Conservation (phyloP, 2,888 invertebrate genomes). For the Melinaea menophilus region DNA sequence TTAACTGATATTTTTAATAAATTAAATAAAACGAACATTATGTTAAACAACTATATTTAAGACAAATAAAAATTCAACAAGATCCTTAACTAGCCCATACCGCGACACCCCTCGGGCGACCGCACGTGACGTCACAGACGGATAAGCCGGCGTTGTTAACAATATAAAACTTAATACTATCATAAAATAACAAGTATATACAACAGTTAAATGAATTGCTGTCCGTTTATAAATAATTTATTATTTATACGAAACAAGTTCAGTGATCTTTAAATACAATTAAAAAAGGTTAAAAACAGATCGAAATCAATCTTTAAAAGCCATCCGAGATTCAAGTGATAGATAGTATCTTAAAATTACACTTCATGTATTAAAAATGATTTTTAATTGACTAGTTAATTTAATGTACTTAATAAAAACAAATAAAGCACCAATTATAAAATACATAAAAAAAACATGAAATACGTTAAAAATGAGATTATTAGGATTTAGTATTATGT, state of each 20-base stretch:
- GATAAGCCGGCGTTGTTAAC: no score
- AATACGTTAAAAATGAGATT: not conserved
- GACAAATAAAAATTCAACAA: constrained; percentile 49
- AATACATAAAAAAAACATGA: no score
- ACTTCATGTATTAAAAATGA: not conserved
- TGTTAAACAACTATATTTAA: constrained; percentile 46
- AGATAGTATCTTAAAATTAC: constrained; percentile 3
- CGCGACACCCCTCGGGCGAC: not conserved
- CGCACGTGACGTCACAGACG: not conserved
- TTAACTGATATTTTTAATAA: no score
- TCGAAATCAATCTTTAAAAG: no score
- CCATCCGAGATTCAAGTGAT: no score
- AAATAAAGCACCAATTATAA: constrained; percentile 18
- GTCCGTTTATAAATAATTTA: no score
- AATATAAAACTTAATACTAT: no score
- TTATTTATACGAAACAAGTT: no score
- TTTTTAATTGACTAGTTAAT: constrained; percentile 23
- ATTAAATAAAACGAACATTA: constrained; percentile 8
- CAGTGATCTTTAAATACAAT: no score
- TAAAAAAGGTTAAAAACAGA: no score
- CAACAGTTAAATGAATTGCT: no score
- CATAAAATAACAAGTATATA: no score
- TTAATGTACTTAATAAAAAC: constrained; percentile 11
- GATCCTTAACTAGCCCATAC: constrained; percentile 13
- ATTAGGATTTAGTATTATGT: not conserved